These are phyloP conservation scores for Abrostola tripartita DNA, from an alignment of 2,888 invertebrate species.

Conservation along the genomic window DNA sequence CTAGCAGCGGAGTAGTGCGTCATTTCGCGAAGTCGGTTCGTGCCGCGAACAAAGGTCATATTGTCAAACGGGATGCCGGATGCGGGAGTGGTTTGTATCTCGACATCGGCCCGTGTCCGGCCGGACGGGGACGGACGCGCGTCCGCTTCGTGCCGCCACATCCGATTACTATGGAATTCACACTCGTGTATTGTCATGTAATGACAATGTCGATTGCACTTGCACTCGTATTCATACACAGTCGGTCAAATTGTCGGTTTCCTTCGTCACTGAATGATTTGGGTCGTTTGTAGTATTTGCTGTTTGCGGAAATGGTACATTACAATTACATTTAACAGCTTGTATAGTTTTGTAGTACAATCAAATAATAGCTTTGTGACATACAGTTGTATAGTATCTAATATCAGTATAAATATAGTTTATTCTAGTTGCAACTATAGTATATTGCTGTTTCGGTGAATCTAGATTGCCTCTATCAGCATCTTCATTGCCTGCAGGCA, in stretches of 20 bases:
- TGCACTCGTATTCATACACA: conserved; percentile 35
- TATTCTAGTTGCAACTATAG: too few relatives aligned
- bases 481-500: too few relatives aligned
- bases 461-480: too few relatives aligned
- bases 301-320: conserved; percentile 24
- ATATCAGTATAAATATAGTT: too few relatives aligned
- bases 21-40: conserved; percentile 44
- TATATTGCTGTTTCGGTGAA: too few relatives aligned
- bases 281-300: conserved; percentile 25
- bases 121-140: conserved; percentile 73
- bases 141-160: conserved; percentile 72
- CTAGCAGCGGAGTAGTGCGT: conserved; percentile 32
- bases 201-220: conserved; percentile 51
- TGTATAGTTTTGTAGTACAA: background rate
- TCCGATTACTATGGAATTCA: conserved; percentile 79
- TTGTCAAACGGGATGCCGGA: conserved; percentile 64
- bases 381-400: too few relatives aligned
- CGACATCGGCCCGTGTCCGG: conserved; percentile 62
- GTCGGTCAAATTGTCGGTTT: conserved; percentile 44
- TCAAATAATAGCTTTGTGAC: too few relatives aligned
- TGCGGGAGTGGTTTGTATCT: conserved; percentile 66
- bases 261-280: conserved; percentile 41
- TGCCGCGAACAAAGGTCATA: conserved; percentile 67
- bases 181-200: conserved; percentile 63
- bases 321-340: background rate